Conservation (phyloP, 92 coral and sea anemone species). For the Scolanthus callimorphus region DNA sequence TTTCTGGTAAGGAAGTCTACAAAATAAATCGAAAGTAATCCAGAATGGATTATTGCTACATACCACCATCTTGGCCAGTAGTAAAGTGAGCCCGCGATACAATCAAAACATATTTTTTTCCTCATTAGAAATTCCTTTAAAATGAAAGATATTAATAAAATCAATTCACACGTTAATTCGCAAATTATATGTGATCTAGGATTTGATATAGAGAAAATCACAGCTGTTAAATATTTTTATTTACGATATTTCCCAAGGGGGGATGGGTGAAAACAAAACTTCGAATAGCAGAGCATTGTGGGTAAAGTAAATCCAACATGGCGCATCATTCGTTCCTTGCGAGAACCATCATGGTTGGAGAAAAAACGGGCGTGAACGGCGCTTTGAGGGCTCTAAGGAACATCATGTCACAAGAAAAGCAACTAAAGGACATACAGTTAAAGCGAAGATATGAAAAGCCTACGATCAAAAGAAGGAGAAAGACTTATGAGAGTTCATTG, state of each 20-base stretch:
- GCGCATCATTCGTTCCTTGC: conserved; percentile 94
- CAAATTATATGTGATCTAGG: too few relatives aligned
- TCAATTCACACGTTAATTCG: too few relatives aligned
- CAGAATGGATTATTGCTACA: conserved; percentile 19
- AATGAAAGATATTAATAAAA: too few relatives aligned
- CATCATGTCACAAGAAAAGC: conserved; percentile 74
- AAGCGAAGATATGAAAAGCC: conserved; percentile 93
- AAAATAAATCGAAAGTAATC: neutral
- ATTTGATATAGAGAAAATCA: too few relatives aligned
- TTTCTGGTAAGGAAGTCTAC: neutral
- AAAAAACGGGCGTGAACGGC: conserved; percentile 54
- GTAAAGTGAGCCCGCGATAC: conserved; percentile 54
- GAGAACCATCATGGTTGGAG: conserved; percentile 81
- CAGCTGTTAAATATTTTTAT: too few relatives aligned
- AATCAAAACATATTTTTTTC: too few relatives aligned
- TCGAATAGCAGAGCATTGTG: conserved; percentile 7
- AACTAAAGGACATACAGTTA: conserved; percentile 81
- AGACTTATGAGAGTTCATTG: conserved; percentile 80
- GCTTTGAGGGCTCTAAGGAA: conserved; percentile 69
- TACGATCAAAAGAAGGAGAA: conserved; percentile 85
- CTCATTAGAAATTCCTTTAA: too few relatives aligned
- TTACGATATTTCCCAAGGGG: too few relatives aligned
- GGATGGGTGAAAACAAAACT: too few relatives aligned
- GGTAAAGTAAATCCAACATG: conserved; percentile 60
- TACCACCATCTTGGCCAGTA: conserved; percentile 82